Conservation (phyloP, 2,888 invertebrate species). For the Onthophagus sagittarius region DNA sequence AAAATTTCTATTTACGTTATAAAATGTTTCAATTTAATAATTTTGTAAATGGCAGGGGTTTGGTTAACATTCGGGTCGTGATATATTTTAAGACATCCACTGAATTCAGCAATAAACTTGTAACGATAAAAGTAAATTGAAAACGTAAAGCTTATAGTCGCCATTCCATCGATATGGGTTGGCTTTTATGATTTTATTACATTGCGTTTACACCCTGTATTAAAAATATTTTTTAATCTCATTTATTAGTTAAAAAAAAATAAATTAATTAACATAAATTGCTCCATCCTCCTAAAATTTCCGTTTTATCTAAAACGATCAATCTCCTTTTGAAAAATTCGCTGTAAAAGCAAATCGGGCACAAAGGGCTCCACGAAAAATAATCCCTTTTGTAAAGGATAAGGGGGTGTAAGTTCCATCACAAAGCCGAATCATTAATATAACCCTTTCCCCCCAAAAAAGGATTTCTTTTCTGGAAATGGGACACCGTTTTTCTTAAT, state of each 20-base stretch:
- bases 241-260: too few species aligned
- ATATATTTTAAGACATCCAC: neutral
- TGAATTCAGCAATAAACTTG: neutral
- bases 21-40: neutral
- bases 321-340: neutral
- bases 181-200: too few species aligned
- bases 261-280: too few species aligned
- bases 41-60: neutral
- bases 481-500: neutral
- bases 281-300: neutral
- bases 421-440: neutral
- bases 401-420: neutral
- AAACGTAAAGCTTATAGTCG: neutral
- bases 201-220: too few species aligned
- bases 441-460: neutral
- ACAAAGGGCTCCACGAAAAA: neutral
- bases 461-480: neutral
- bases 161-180: neutral
- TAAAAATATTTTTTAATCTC: too few species aligned
- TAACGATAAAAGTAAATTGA: neutral
- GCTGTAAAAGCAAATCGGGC: neutral
- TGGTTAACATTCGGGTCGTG: neutral
- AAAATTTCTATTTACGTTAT: neutral
- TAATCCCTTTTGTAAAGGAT: neutral
- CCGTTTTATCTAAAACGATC: neutral